Evolutionary conservation across 2,797 vertebrate species (phyloP).

Genomic region (Leptatherina wallacei): DNA sequence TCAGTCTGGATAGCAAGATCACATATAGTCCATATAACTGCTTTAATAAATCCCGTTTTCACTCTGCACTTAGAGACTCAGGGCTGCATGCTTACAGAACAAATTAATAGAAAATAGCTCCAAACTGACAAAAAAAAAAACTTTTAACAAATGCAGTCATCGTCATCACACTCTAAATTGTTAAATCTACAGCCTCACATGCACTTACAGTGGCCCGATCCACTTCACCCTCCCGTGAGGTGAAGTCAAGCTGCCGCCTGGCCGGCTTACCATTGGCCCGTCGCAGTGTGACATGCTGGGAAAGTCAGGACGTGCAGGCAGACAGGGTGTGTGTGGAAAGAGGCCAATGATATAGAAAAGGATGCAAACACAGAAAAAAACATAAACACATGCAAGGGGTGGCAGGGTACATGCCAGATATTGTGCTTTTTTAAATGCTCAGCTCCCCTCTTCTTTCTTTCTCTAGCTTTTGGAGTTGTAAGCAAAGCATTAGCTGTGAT

Average conservation of each 20-base stretch:
- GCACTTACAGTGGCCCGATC: conserved; percentile 89
- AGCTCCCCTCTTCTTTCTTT: neutral
- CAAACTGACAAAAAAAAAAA: neutral
- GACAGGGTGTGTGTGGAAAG: conserved; percentile 56
- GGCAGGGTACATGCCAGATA: conserved; percentile 42
- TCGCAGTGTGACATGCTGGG: conserved; percentile 87
- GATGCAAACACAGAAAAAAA: conserved; percentile 70
- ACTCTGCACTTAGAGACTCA: neutral
- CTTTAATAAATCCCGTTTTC: conserved; percentile 9
- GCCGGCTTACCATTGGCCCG: conserved; percentile 81
- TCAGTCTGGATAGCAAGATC: neutral
- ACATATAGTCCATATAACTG: conserved; percentile 7
- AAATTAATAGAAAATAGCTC: neutral
- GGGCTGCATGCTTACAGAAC: neutral
- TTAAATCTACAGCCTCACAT: conserved; percentile 16
- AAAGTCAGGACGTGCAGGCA: conserved; percentile 60
- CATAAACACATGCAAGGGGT: conserved; percentile 63
- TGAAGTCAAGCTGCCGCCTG: conserved; percentile 86
- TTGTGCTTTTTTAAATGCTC: neutral
- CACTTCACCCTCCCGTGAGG: conserved; percentile 84
- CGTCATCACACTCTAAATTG: neutral
- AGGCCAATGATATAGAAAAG: conserved; percentile 41
- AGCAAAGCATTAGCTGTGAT: conserved; percentile 6
- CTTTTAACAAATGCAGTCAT: neutral
- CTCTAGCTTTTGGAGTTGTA: neutral